phyloP scores from a whole-genome alignment of 2,113 vertebrate genomes.

The Podiceps cristatus region DNA sequence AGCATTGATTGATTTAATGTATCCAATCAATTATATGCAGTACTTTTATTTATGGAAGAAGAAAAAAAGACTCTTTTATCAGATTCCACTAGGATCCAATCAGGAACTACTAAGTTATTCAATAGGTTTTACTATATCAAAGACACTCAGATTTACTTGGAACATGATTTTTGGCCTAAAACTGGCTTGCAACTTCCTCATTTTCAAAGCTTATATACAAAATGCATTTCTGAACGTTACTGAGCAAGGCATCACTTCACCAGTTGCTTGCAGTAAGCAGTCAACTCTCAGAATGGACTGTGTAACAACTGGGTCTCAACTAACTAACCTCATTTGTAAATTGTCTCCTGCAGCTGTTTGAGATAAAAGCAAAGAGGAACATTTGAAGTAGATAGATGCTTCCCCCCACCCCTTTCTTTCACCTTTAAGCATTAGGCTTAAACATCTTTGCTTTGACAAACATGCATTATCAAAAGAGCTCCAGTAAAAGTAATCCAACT shows the following conservation, averaged over 20 bases:
- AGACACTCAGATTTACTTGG: not conserved
- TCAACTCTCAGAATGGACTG: not conserved
- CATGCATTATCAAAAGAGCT: not conserved
- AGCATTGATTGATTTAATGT: not conserved
- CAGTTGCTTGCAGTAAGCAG: not conserved
- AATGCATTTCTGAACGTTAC: not conserved
- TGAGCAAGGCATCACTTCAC: not conserved
- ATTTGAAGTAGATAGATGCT: not conserved
- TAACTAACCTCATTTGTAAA: not conserved
- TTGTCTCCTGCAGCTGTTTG: not conserved
- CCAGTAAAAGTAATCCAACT: not conserved
- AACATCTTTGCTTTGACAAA: not conserved
- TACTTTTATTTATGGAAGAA: not conserved
- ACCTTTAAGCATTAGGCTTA: not conserved
- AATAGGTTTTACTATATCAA: not conserved
- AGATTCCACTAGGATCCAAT: not conserved
- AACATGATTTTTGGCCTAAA: not conserved
- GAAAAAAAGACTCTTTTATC: not conserved
- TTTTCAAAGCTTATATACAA: not conserved
- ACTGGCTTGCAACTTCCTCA: not conserved
- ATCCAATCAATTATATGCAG: not conserved
- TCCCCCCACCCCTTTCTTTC: fast-evolving
- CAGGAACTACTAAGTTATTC: not conserved
- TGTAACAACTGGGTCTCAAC: not conserved
- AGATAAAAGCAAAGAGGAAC: not conserved